phyloP scores from a whole-genome alignment of 2,888 invertebrate species.

The Parnassius mnemosyne region DNA sequence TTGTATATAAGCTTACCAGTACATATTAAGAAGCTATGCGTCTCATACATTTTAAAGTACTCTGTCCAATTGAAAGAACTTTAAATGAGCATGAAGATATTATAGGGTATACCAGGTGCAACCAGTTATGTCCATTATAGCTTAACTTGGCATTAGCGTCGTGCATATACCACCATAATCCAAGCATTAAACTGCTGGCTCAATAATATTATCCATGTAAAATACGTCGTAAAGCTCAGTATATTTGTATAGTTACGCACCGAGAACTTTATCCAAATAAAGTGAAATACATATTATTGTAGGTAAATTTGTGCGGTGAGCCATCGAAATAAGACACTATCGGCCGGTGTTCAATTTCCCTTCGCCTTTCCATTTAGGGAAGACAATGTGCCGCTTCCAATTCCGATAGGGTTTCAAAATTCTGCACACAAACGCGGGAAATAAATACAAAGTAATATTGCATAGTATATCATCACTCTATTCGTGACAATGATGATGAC shows the following conservation, averaged over 20 bases:
- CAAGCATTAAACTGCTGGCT: too few relatives aligned
- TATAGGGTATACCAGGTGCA: too few relatives aligned
- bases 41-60: too few relatives aligned
- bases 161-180: too few relatives aligned
- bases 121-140: too few relatives aligned
- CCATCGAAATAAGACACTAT: constrained; percentile 15
- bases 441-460: neutral
- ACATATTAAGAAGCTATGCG: too few relatives aligned
- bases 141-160: too few relatives aligned
- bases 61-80: too few relatives aligned
- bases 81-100: too few relatives aligned
- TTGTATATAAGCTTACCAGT: too few relatives aligned
- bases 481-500: too few relatives aligned
- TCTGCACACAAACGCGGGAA: constrained; percentile 27
- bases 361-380: constrained; percentile 48
- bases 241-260: neutral
- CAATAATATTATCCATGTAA: neutral
- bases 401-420: constrained; percentile 47
- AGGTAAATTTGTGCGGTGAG: constrained; percentile 15
- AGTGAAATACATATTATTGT: constrained; percentile 10
- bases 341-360: constrained; percentile 19
- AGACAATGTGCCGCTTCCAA: constrained; percentile 46
- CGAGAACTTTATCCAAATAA: neutral
- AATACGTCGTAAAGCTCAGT: neutral
- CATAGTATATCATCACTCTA: too few relatives aligned